Evolutionary conservation across 1,140 invertebrate species (phyloP), one percentile per base, ranked within the genome.

Genomic region (Pissodes strobi): DNA sequence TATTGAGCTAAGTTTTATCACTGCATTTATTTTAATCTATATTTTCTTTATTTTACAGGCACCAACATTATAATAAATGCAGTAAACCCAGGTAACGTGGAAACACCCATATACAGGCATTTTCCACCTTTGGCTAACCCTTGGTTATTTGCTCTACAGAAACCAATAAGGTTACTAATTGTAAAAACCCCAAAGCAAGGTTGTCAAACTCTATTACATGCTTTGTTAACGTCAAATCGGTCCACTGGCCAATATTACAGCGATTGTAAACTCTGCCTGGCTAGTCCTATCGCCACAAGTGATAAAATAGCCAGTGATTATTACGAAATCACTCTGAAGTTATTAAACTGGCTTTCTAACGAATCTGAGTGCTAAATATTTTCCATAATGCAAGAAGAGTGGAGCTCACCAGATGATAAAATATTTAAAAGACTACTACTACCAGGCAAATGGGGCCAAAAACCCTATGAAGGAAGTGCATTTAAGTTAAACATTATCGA

Each of bases 71-170:
- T 73, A 12, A 71, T 76, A 17, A 74, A 77, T 49, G 72, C 72
- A 53, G 78, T 73, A n/a, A 72, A 80, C 67, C 79, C 79, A 18
- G 79, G 79, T 37, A 78, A 78, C 45, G 72, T 73, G 5, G 76
- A 79, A 65, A 79, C 78, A 2, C 15, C 48, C 1, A 75, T 80
- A 38, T 78, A 69, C 59, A 63, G 77, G 22, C 53, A 78, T 56
- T 79, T 75, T 64, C 75, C 76, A 21, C 67, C 61, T n/a, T 45
- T 76, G 17, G 67, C 60, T 37, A 78, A 78, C 48, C 58, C 63
- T 8, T 72, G 66, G 46, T 55, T 78, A 17, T 75, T 71, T 46
- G 68, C 63, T 13, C 38, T 78, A 12, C 76, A 78, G 66, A 75
- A 70, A 69, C 76, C 74, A 22, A 72, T 79, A 18, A 67, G 76